Percentiles rank a stretch among this genome's conserved stretches.
Evolutionary conservation across 2,113 vertebrate genomes (phyloP).

Genomic region (Herpetotheres cachinnans): DNA sequence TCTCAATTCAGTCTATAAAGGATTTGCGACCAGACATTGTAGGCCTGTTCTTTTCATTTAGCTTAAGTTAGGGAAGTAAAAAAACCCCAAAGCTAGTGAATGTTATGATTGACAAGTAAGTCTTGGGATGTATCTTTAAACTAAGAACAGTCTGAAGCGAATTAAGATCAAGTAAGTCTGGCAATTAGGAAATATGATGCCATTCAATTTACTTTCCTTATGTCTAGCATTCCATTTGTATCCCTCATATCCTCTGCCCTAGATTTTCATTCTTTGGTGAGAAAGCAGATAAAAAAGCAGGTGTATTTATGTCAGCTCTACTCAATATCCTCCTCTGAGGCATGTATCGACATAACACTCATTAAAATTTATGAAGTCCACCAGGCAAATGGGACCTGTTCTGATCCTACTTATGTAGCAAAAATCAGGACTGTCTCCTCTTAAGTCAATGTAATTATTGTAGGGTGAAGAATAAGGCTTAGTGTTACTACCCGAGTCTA

Average conservation of each 20-base stretch:
- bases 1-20: neutral
- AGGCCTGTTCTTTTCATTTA: constrained; percentile 37
- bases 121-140: neutral
- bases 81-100: neutral
- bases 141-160: neutral
- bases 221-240: constrained; percentile 33
- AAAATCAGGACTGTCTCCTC: neutral
- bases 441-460: neutral
- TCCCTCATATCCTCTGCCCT: constrained; percentile 19
- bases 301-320: neutral
- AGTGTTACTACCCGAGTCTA: neutral
- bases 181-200: constrained; percentile 20
- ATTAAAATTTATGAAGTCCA: neutral
- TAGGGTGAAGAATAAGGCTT: neutral
- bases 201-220: constrained; percentile 23
- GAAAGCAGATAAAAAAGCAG: constrained; percentile 14
- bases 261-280: constrained; percentile 4
- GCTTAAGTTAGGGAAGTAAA: neutral
- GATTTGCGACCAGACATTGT: neutral
- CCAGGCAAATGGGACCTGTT: neutral
- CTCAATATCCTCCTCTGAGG: neutral
- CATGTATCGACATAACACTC: neutral
- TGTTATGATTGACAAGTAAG: neutral
- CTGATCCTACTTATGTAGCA: neutral
- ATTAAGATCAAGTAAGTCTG: neutral